Evolutionary conservation across 2,113 vertebrate species (phyloP), one percentile per base, ranked within the genome.

Genomic region (Myiagra hebetior): DNA sequence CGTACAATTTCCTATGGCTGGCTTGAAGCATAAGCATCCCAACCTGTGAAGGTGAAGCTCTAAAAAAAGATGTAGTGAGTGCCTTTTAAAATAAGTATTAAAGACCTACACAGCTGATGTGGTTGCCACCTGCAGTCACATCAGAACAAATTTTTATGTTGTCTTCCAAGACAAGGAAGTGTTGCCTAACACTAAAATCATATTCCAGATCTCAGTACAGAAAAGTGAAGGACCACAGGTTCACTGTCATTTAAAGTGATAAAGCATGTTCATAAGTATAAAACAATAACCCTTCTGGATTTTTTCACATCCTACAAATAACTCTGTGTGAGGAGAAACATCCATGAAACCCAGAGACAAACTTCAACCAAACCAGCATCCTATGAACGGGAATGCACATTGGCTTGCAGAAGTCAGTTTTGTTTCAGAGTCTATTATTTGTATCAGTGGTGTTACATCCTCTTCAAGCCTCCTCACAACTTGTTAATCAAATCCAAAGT

Each of bases 311-410:
- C 50, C 53, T 37, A 28, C 1, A 7, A 86, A 33, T 88, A 56
- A 64, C 27, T 35, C 28, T 27, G 4, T 28, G 10, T 6, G 30
- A 50, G 41, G 10, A 83, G 49, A 77, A 80, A 49, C 10, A 73
- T 26, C n/a, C 64, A 13, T 23, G 13, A 92, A 67, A 55, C 9
- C 9, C 15, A 3, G 9, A 86, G 24, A 60, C 28, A 65, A 83
- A 33, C 26, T 80, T 62, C 55, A 89, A 53, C 67, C 20, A n/a
- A 60, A 20, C 5, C 31, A 86, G 15, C 13, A 49, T 56, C 9
- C 31, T 57, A 21, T 0, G 0, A 85, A 74, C 26, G 14, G 12
- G 8, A 62, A 47, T 0, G 7, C 26, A 11, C 26, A 7, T 21
- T 65, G 41, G 3, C 35, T 89, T 65, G 11, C 37, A 60, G 74